These are phyloP conservation scores for Leuciscus waleckii DNA, from an alignment of 2,797 vertebrate genomes.

Conservation along the genomic window DNA sequence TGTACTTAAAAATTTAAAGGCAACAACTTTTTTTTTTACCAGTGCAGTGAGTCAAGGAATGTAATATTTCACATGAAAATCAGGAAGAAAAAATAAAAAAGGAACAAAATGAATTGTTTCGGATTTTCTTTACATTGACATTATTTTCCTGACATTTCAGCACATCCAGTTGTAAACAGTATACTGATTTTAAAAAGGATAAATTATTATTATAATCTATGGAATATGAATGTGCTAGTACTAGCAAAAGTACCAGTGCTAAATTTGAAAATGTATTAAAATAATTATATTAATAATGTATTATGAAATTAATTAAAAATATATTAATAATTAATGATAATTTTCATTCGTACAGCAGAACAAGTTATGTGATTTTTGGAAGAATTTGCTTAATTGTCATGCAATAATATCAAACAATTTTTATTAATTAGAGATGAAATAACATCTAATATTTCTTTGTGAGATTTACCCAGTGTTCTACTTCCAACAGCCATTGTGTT, in stretches of 20 bases:
- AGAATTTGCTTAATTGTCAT: no score
- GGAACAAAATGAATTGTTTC: neutral
- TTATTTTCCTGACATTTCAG: neutral
- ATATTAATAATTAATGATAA: neutral
- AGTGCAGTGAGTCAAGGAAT: neutral
- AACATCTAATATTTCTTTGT: neutral
- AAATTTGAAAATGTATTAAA: neutral
- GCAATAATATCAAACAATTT: no score
- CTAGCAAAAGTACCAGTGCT: neutral
- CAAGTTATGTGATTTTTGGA: neutral
- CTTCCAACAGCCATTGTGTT: neutral
- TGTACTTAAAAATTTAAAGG: no score
- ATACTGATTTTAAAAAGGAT: neutral
- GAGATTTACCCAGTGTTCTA: neutral
- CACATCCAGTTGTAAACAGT: neutral
- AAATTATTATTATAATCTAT: neutral
- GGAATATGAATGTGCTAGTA: neutral
- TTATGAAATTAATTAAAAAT: no score
- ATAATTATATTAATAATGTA: neutral
- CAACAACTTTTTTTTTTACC: no score
- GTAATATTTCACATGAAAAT: neutral
- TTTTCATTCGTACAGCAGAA: neutral
- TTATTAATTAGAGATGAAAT: neutral
- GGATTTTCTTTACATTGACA: neutral
- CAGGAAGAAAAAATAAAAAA: neutral